These are phyloP conservation scores for Sinopyrophorus schimmeli DNA, from an alignment of 2,888 invertebrate genomes.

Conservation along the genomic window DNA sequence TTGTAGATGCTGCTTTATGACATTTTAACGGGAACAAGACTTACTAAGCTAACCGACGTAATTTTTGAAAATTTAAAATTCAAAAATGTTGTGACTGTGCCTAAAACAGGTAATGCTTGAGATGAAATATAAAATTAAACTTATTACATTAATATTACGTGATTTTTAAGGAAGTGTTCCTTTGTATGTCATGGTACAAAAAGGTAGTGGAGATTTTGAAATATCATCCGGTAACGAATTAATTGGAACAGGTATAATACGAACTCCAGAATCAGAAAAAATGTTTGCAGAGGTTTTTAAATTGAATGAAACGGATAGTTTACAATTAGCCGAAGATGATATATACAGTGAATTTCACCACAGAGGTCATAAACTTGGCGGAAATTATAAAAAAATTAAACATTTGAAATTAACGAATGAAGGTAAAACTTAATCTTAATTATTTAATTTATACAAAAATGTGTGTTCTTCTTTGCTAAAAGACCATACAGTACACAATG, in stretches of 20 bases:
- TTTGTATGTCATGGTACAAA: slow-evolving; percentile 52
- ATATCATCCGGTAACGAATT: slow-evolving; percentile 61
- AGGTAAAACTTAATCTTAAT: slow-evolving; percentile 37
- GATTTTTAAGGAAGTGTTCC: slow-evolving; percentile 48
- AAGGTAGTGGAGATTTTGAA: slow-evolving; percentile 53
- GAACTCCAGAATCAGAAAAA: slow-evolving; percentile 61
- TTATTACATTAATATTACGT: background rate
- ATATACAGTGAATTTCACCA: slow-evolving; percentile 72
- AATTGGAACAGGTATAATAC: slow-evolving; percentile 71
- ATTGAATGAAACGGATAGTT: slow-evolving; percentile 54
- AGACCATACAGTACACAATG: no score
- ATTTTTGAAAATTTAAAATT: slow-evolving; percentile 52
- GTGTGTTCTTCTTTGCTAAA: no score
- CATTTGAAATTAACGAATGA: slow-evolving; percentile 47
- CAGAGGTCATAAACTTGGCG: slow-evolving; percentile 64
- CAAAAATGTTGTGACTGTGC: slow-evolving; percentile 45
- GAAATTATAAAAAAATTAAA: slow-evolving; percentile 47
- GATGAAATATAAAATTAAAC: background rate
- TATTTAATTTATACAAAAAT: background rate
- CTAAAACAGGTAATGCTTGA: slow-evolving; percentile 42
- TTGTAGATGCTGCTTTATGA: slow-evolving; percentile 42
- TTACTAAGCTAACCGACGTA: slow-evolving; percentile 43
- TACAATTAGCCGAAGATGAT: slow-evolving; percentile 64
- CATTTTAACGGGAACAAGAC: slow-evolving; percentile 40
- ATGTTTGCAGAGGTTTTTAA: slow-evolving; percentile 58